Evolutionary conservation across 2,888 invertebrate genomes (phyloP).

Genomic region (Phengaris arion): DNA sequence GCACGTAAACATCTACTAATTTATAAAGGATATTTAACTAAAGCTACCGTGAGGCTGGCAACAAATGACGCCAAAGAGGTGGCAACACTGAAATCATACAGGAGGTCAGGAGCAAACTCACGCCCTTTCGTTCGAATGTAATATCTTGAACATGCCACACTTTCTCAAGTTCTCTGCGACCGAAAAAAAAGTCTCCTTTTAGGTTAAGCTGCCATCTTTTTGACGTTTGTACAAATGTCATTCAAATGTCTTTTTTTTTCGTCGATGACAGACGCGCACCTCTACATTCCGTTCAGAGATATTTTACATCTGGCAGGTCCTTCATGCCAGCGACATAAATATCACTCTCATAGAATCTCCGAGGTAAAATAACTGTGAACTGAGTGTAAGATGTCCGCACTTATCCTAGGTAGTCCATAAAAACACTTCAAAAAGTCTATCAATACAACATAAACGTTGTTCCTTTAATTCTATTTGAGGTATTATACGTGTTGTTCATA

Average conservation of each 20-base stretch:
- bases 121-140: neutral
- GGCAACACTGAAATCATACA: neutral
- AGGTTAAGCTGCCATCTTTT: conserved; percentile 1
- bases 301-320: too few species aligned
- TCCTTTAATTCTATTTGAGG: conserved; percentile 29
- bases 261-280: conserved; percentile 9
- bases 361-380: too few species aligned
- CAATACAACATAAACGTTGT: conserved; percentile 24
- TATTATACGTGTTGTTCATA: conserved; percentile 18
- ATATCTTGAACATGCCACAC: neutral
- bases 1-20: conserved; percentile 69
- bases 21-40: conserved; percentile 72
- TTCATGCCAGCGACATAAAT: too few species aligned
- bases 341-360: too few species aligned
- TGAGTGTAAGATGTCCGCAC: neutral
- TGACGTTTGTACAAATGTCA: conserved; percentile 36
- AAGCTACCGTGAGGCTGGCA: conserved; percentile 65
- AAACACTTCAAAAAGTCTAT: conserved; percentile 26
- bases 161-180: neutral
- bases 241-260: conserved; percentile 50
- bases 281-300: neutral
- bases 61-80: conserved; percentile 40
- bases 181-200: too few species aligned
- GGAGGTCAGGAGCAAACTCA: neutral
- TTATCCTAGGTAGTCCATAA: conserved; percentile 12